Base-by-base conservation (phyloP, 2,797 vertebrate species). In the Karalla daura region DNA sequence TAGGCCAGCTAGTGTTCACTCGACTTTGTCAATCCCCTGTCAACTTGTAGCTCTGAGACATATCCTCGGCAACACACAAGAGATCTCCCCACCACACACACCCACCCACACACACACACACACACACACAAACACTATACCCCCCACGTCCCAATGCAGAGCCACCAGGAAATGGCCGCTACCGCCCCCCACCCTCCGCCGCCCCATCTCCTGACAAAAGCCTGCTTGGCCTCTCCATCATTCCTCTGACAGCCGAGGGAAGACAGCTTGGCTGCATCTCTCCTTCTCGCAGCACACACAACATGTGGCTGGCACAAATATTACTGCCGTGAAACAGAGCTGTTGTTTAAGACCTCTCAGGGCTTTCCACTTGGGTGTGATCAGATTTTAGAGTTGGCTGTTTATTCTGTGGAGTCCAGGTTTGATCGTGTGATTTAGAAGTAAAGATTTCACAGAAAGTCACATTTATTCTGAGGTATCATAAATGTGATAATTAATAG, bases 21-120 rank as follows among this genome's bases (percentile, higher is more conserved):
- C 90, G 39, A 85, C 90, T 93, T 88, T 90, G 92, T 93, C 93
- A 93, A 90, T 89, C 88, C 80, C 70, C 88, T 93, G 93, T 93
- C 93, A 94, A 88, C 86, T 87, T 86, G 82, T 93, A 89, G 91
- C 93, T 94, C 81, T 88, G 86, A 92, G 93, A 94, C 93, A 94
- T 92, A 72, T 91, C 88, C 83, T 89, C 83, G 70, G 52, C 74
- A 76, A 82, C 63, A 15, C 83, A 80, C 59, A 69, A 85, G 78
- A 85, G 84, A 86, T 12, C 33, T 10, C 53, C 51, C 27, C 17
- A 12, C 40, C n/a, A n/a, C n/a, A n/a, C n/a, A n/a, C n/a, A n/a
- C 28, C 5, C 28, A 30, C 28, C 5, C 28, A 30, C 28, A 6
- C 28, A 30, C 28, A 30, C 28, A 30, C 28, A 3, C 28, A 30